Evolutionary conservation across 2,113 vertebrate species (phyloP).

Genomic region (Salvelinus sp.): DNA sequence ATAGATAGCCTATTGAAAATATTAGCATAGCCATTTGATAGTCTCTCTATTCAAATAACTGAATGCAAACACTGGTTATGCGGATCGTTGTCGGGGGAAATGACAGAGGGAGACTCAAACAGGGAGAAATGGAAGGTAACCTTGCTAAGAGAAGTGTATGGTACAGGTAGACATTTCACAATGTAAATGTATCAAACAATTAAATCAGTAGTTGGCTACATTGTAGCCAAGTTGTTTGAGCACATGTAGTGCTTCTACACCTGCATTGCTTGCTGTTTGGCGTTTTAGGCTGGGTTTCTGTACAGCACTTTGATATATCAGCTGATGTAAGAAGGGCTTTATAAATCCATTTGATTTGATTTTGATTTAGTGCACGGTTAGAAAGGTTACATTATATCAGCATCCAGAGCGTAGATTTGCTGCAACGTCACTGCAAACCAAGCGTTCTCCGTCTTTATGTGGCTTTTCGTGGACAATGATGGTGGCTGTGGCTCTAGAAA

Average conservation of each 20-base stretch:
- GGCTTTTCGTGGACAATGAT: slow-evolving; percentile 34
- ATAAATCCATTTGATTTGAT: too few relatives aligned
- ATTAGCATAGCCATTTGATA: background rate
- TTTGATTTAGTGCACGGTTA: background rate
- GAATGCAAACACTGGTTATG: background rate
- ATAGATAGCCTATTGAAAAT: slow-evolving; percentile 9
- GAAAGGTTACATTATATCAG: background rate
- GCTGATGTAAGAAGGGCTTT: too few relatives aligned
- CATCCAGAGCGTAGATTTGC: background rate
- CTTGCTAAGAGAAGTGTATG: slow-evolving; percentile 29
- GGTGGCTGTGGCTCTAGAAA: slow-evolving; percentile 29
- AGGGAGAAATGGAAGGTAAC: slow-evolving; percentile 47
- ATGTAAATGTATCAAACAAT: too few relatives aligned
- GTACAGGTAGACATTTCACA: too few relatives aligned
- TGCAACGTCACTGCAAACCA: slow-evolving; percentile 10
- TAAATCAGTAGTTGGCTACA: too few relatives aligned
- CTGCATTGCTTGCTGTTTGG: too few relatives aligned
- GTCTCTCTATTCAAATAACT: slow-evolving; percentile 19
- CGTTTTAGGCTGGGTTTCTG: too few relatives aligned
- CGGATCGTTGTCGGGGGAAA: slow-evolving; percentile 27
- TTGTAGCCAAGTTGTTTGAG: too few relatives aligned
- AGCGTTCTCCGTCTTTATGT: background rate
- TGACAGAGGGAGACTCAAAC: slow-evolving; percentile 35
- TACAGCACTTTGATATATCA: too few relatives aligned
- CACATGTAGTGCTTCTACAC: too few relatives aligned